Evolutionary conservation across 2,113 vertebrate species (phyloP).

Genomic region (Mesocricetus auratus): DNA sequence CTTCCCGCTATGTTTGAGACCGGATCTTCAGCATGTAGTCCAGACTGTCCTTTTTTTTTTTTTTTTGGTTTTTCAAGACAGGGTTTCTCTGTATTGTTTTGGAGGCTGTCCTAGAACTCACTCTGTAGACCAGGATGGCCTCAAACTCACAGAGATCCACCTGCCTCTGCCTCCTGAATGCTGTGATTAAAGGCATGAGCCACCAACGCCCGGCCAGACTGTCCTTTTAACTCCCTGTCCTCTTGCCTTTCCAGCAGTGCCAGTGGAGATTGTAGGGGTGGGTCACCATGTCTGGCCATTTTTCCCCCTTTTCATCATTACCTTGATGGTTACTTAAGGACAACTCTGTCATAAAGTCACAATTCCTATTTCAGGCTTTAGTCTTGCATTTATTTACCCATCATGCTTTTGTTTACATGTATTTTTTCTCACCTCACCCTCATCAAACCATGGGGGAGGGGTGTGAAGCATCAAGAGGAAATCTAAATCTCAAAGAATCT

Average conservation of each 20-base stretch:
- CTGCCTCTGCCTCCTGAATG: too few species aligned
- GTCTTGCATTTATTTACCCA: neutral
- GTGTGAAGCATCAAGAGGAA: neutral
- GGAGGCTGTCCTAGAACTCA: too few species aligned
- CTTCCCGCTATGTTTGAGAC: neutral
- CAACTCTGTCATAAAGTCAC: neutral
- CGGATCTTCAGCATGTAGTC: neutral
- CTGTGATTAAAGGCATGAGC: too few species aligned
- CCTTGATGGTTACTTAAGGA: neutral
- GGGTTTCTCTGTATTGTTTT: too few species aligned
- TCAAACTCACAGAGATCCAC: too few species aligned
- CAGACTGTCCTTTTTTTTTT: neutral
- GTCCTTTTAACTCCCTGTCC: neutral
- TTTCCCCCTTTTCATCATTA: conserved; percentile 31
- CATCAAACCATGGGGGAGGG: neutral
- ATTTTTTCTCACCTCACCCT: neutral
- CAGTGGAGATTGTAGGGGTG: neutral
- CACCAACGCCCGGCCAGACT: too few species aligned
- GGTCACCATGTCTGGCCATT: neutral
- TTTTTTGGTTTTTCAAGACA: too few species aligned
- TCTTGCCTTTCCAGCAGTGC: neutral
- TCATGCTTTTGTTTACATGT: conserved; percentile 26
- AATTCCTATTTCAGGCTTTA: conserved; percentile 26
- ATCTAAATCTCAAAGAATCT: conserved; percentile 45
- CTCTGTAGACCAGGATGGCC: too few species aligned